Evolutionary conservation across 2,113 vertebrate species (phyloP).

Genomic region (Halcyon senegalensis): DNA sequence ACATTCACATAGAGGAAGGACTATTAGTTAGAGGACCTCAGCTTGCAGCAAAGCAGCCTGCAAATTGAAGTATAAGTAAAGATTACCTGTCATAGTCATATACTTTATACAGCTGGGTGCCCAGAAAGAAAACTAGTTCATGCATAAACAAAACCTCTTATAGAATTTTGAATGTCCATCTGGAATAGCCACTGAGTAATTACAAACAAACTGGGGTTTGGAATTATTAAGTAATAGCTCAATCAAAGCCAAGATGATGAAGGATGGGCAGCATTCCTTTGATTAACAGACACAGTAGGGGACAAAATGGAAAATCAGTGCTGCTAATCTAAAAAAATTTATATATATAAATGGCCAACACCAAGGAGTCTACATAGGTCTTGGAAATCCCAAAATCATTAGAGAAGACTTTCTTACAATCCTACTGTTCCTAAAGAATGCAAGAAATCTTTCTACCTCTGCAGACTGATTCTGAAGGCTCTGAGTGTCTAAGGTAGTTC

Average conservation of each 20-base stretch:
- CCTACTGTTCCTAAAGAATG: background rate
- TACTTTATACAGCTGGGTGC: background rate
- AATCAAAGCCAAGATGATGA: constrained; percentile 38
- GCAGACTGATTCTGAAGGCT: background rate
- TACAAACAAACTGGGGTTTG: background rate
- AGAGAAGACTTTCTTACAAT: background rate
- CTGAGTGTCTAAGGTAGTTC: background rate
- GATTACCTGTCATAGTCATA: constrained; percentile 30
- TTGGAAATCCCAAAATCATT: background rate
- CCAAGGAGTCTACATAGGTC: background rate
- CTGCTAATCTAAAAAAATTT: constrained; percentile 1
- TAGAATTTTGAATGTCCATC: background rate
- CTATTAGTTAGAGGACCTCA: background rate
- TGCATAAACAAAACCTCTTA: background rate
- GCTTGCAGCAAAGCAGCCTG: constrained; percentile 7
- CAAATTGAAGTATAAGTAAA: constrained; percentile 55
- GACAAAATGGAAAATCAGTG: constrained; percentile 10
- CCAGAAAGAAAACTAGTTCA: constrained; percentile 6
- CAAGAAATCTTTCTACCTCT: background rate
- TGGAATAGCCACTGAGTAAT: background rate
- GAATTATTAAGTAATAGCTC: constrained; percentile 22
- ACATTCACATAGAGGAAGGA: background rate
- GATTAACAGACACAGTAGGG: background rate
- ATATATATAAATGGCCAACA: background rate
- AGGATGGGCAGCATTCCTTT: constrained; percentile 34